A percentile compares a stretch with the other conserved stretches of the same genome.
Evolutionary conservation across 2,888 invertebrate genomes (phyloP).

Genomic region (Doris montereyensis): DNA sequence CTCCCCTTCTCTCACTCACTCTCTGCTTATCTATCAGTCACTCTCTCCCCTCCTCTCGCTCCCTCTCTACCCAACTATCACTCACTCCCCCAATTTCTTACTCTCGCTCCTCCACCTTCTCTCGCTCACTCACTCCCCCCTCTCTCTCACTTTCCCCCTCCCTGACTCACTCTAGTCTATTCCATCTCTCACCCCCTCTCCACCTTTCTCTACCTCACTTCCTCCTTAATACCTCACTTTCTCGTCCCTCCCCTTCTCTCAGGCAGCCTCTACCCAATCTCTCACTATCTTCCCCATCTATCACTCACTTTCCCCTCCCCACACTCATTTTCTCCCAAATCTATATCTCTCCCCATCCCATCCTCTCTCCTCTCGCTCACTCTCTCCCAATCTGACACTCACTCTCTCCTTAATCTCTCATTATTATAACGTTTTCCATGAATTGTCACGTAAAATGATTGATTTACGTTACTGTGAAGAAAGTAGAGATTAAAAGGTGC

Average conservation of each 20-base stretch:
- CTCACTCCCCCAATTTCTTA: not conserved
- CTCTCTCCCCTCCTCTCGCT: not conserved
- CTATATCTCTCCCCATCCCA: not conserved
- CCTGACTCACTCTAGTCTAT: not conserved
- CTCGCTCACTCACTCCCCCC: not conserved
- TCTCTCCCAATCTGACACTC: not conserved
- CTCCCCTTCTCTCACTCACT: not conserved
- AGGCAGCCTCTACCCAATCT: not conserved
- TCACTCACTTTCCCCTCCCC: slow-evolving; percentile 8
- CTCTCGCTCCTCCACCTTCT: not conserved
- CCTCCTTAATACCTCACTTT: not conserved
- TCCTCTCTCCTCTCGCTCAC: not conserved
- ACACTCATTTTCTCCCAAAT: too few relatives aligned
- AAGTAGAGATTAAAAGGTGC: too few relatives aligned
- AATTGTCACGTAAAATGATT: too few relatives aligned
- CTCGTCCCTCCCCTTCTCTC: not conserved
- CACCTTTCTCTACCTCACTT: slow-evolving; percentile 4
- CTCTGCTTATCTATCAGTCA: not conserved
- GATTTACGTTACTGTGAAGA: too few relatives aligned
- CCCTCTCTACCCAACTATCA: not conserved
- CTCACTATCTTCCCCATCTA: not conserved
- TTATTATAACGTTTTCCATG: not conserved
- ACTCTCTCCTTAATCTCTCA: not conserved
- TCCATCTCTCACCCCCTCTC: not conserved
- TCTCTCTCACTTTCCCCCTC: not conserved